These are phyloP conservation scores for Scaptomyza montana DNA, from an alignment of 1,140 invertebrate species.

Conservation along the genomic window DNA sequence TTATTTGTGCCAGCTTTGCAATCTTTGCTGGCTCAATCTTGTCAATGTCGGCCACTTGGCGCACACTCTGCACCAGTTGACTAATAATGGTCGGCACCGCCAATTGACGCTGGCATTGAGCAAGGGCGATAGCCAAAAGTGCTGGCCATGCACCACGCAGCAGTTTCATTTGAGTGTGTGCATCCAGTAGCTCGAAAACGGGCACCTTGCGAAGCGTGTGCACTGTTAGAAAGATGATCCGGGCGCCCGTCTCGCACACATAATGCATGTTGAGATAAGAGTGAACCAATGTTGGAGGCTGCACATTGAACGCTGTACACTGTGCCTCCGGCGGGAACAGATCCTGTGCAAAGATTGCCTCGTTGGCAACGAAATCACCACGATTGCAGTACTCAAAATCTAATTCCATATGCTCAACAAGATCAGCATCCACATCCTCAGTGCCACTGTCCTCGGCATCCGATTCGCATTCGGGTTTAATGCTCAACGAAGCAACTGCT, in stretches of 20 bases:
- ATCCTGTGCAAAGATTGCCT: slow-evolving; percentile 85
- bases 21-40: slow-evolving; percentile 90
- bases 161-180: slow-evolving; percentile 92
- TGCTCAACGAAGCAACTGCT: slow-evolving; percentile 25
- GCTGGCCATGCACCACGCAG: slow-evolving; percentile 96
- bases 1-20: slow-evolving; percentile 92
- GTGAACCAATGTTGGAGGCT: slow-evolving; percentile 92
- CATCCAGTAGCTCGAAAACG: slow-evolving; percentile 92
- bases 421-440: slow-evolving; percentile 61
- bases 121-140: slow-evolving; percentile 95
- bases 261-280: slow-evolving; percentile 94
- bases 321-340: slow-evolving; percentile 87
- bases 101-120: slow-evolving; percentile 91
- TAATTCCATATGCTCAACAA: slow-evolving; percentile 59
- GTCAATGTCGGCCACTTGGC: slow-evolving; percentile 85
- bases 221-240: slow-evolving; percentile 94
- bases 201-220: slow-evolving; percentile 94
- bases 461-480: slow-evolving; percentile 68
- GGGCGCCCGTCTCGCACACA: slow-evolving; percentile 95
- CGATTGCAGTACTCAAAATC: slow-evolving; percentile 66
- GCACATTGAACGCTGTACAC: slow-evolving; percentile 90
- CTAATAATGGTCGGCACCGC: slow-evolving; percentile 92
- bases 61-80: slow-evolving; percentile 89
- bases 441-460: slow-evolving; percentile 73
- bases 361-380: slow-evolving; percentile 77